Base-by-base conservation (phyloP, 2,113 vertebrate species). In the Daphoenositta chrysoptera region DNA sequence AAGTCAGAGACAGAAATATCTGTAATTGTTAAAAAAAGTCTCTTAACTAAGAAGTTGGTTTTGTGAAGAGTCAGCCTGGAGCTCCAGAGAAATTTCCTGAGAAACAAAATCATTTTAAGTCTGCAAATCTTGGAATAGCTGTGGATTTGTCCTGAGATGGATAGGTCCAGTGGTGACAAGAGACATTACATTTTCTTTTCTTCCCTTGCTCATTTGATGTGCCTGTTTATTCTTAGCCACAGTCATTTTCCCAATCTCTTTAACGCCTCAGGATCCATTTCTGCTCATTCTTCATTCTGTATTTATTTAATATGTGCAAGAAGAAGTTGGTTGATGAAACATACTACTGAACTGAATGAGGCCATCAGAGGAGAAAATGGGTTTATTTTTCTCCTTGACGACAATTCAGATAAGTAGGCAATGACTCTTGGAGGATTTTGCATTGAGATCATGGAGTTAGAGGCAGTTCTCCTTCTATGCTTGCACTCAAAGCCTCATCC, bases 331-430 rank as follows among this genome's bases (percentile, higher is more conserved):
- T 83, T 90, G 87, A 93, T 95, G 71, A 79, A 90, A 91, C 42
- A 57, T 35, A 10, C 48, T 72, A 22, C 65, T 79, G 81, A 91
- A 68, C 37, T 64, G 87, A 91, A 94, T 85, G 87, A 79, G 40
- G 78, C 90, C 37, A 72, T 91, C 65, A 56, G 44, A 88, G 50
- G 48, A 85, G 70, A 85, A 96, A 89, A 93, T 88, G 31, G 53
- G n/a, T 79, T 88, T 96, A 83, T 94, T 95, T 94, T 94, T 89
- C 79, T 94, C 54, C 45, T 64, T 72, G 87, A 93, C 85, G 75
- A 76, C 15, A 30, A 57, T 85, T 93, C 63, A 85, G 61, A 69
- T 76, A 69, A 90, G 40, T 72, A 76, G 63, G 8, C 48, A 64
- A 76, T 85, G 73, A 56, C 53, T 96, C 53, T 61, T 68, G 30